These are phyloP conservation scores for Hyposoter dolosus DNA, from an alignment of 2,888 invertebrate genomes.

Conservation along the genomic window DNA sequence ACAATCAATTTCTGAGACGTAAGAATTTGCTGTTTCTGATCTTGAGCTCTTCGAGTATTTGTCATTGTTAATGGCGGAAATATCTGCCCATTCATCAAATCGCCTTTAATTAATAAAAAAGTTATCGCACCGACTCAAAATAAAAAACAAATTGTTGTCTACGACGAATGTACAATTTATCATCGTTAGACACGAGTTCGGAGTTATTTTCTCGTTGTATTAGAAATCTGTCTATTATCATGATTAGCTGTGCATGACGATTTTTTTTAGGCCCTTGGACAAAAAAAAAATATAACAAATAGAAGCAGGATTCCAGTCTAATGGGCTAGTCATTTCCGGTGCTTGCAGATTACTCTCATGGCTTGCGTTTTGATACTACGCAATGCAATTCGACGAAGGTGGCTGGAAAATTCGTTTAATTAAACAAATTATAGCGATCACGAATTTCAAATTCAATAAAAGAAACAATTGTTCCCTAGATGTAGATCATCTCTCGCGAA, in stretches of 20 bases:
- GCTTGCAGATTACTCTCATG: background rate
- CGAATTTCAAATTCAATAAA: background rate
- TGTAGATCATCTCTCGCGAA: conserved; percentile 6
- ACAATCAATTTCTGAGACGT: background rate
- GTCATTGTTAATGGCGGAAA: background rate
- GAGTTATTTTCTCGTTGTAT: background rate
- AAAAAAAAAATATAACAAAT: conserved; percentile 1
- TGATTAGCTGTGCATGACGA: background rate
- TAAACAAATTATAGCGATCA: background rate
- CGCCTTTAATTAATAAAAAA: background rate
- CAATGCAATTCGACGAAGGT: background rate
- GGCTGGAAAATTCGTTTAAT: background rate
- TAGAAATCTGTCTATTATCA: background rate
- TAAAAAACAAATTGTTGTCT: background rate
- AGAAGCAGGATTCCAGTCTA: background rate
- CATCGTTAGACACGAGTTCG: background rate
- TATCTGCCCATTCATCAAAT: background rate
- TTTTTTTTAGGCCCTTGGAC: background rate
- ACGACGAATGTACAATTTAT: background rate
- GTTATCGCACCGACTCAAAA: background rate
- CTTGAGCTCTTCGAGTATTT: background rate
- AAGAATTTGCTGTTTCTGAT: background rate
- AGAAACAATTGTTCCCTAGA: background rate
- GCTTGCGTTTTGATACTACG: background rate
- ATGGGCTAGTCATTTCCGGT: background rate